Evolutionary conservation across 1,140 invertebrate species (phyloP).

Genomic region (Bombus turneri): DNA sequence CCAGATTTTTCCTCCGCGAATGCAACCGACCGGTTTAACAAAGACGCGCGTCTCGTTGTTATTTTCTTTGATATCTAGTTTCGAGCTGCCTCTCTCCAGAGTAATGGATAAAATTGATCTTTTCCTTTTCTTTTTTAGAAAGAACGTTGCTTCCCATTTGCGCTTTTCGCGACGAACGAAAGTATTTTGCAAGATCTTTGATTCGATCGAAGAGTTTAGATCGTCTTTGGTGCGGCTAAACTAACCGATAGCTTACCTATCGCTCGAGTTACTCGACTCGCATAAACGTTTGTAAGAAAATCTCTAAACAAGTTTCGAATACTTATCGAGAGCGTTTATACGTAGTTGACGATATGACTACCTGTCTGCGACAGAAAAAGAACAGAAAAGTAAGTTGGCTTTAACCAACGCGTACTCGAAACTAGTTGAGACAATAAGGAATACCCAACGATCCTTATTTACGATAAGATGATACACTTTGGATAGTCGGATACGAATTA

Average conservation of each 20-base stretch:
- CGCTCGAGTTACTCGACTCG: background rate
- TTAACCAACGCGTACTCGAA: background rate
- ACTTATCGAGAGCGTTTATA: no score
- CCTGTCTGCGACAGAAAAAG: no score
- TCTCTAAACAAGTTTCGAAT: background rate
- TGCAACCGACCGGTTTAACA: background rate
- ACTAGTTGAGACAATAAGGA: background rate
- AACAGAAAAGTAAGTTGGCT: background rate
- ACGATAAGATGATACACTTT: no score
- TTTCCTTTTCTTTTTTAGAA: background rate
- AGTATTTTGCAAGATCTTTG: no score
- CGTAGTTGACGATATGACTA: no score
- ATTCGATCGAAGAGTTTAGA: background rate
- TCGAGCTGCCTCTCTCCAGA: background rate
- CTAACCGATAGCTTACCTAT: background rate
- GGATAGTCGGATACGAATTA: background rate
- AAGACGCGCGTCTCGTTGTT: background rate
- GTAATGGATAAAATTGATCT: background rate
- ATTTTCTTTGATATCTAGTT: background rate
- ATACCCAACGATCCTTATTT: background rate
- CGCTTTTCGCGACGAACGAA: background rate
- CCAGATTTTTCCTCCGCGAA: conserved; percentile 11
- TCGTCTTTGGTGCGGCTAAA: background rate
- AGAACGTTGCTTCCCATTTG: background rate
- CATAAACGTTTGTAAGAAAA: background rate